Evolutionary conservation across 2,797 vertebrate genomes (phyloP).

Genomic region (Malacoraja senta): DNA sequence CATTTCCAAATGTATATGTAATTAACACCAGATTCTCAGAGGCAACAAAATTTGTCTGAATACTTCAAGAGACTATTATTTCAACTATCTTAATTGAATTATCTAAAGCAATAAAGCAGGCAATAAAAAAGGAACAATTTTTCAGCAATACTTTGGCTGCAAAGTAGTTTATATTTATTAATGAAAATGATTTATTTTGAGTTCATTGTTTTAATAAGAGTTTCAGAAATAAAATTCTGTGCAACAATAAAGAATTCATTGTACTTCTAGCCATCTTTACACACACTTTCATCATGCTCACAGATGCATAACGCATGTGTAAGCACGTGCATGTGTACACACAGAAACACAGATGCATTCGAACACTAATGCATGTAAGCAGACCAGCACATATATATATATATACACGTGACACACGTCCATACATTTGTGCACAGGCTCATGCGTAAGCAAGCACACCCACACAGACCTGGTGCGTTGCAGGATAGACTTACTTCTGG

Average conservation of each 20-base stretch:
- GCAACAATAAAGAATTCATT: conserved; percentile 22
- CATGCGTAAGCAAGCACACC: too few species aligned
- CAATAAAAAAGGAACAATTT: not conserved
- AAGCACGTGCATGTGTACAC: too few species aligned
- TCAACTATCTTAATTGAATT: conserved; percentile 18
- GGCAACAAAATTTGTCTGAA: not conserved
- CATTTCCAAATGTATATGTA: not conserved
- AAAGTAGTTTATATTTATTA: not conserved
- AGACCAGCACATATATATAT: too few species aligned
- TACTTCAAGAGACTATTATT: not conserved
- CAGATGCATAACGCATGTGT: too few species aligned
- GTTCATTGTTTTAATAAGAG: not conserved
- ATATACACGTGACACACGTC: too few species aligned
- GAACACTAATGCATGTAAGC: too few species aligned
- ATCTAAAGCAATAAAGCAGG: not conserved
- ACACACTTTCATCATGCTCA: too few species aligned
- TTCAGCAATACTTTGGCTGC: not conserved
- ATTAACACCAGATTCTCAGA: not conserved
- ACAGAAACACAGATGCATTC: too few species aligned
- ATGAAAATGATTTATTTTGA: not conserved
- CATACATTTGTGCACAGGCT: too few species aligned
- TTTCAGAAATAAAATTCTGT: not conserved
- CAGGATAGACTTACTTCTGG: conserved; percentile 59
- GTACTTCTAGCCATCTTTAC: not conserved
- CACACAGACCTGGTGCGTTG: too few species aligned